Evolutionary conservation across 1,140 invertebrate genomes (phyloP), one percentile per base, ranked within the genome.

Genomic region (Drosophila mojavensis): DNA sequence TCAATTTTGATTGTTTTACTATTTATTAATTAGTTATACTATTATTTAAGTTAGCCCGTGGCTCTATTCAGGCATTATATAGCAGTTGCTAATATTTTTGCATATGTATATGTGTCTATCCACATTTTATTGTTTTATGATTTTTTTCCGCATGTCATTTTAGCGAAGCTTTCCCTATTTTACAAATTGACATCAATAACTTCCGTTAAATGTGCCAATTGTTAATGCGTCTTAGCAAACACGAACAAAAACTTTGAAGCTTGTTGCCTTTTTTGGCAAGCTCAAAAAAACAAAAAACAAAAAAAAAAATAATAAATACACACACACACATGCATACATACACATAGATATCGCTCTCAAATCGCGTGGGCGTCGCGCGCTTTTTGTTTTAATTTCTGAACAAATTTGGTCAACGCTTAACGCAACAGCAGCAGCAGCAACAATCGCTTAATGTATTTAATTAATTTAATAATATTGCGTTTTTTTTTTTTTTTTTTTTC

Each of bases 151-250:
- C 48, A 43, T 56, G 51, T 68, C 71, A 61, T 30, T 75, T 60
- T 48, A 54, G 72, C 63, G 20, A 24, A 58, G 65, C 79, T 83
- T 85, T 86, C 81, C 75, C 79, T 74, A 89, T 84, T 89, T 86
- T 77, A 77, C 84, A 80, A 72, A 81, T 81, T 75, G 74, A 78
- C 69, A 71, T 88, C 83, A 72, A 81, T 89, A 88, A 84, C 83
- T 88, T 89, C 83, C 84, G 79, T 88, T 88, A 78, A 88, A 88
- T 89, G 79, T 88, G 83, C 69, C 83, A 88, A 88, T 88, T 78
- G 80, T 59, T 79, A 79, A 83, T 82, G 76, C 83, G 82, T 67
- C 82, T 86, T 79, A 64, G 65, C 48, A 58, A 74, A 76, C 66
- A 43, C 53, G 64, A 33, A 70, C 56, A 63, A 65, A 53, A 55